These are phyloP conservation scores for Chlorocebus sabaeus DNA, from an alignment of 2,113 vertebrate genomes.

Conservation along the genomic window DNA sequence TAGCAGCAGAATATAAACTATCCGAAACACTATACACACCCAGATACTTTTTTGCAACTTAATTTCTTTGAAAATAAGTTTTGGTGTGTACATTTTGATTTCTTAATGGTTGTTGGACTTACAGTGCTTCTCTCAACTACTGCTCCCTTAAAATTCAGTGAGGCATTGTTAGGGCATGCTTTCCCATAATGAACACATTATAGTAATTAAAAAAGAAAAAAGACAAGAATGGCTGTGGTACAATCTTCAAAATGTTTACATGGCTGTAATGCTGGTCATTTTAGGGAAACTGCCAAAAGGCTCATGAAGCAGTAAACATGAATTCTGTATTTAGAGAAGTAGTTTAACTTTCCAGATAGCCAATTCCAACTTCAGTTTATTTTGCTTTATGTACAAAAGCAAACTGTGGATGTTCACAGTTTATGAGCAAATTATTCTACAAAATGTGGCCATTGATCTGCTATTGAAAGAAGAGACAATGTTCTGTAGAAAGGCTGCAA, in stretches of 20 bases:
- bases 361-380: constrained; percentile 71
- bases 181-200: constrained; percentile 64
- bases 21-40: background rate
- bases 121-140: background rate
- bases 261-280: constrained; percentile 56
- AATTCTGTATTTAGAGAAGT: constrained; percentile 60
- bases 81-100: constrained; percentile 10
- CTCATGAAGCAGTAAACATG: constrained; percentile 48
- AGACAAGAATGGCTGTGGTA: constrained; percentile 17
- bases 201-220: constrained; percentile 38
- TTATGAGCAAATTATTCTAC: constrained; percentile 54
- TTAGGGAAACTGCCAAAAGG: constrained; percentile 56
- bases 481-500: background rate
- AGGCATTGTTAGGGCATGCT: constrained; percentile 46
- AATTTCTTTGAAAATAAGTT: constrained; percentile 39
- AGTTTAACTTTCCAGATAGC: constrained; percentile 57
- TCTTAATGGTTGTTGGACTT: constrained; percentile 31
- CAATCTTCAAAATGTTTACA: constrained; percentile 59
- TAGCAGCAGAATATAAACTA: background rate
- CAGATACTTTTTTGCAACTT: background rate
- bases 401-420: constrained; percentile 42
- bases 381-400: constrained; percentile 53
- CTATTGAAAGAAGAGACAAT: constrained; percentile 34
- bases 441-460: constrained; percentile 38
- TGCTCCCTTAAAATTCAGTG: constrained; percentile 66